These are phyloP conservation scores for Aphodius granarius DNA, from an alignment of 2,888 invertebrate species.

Conservation along the genomic window DNA sequence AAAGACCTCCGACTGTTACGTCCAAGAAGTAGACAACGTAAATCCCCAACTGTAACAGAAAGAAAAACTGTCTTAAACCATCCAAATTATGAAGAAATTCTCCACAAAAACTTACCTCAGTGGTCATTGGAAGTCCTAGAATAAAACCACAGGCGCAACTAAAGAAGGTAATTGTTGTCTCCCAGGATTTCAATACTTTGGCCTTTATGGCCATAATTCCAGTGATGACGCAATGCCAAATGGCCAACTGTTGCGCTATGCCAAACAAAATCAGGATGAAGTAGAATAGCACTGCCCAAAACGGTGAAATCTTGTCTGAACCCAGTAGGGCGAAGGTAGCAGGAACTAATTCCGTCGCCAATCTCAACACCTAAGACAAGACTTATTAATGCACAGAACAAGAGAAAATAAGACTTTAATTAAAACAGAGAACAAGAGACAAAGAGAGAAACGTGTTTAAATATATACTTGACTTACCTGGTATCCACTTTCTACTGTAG, in stretches of 20 bases:
- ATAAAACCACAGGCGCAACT: conserved; percentile 82
- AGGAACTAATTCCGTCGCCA: conserved; percentile 89
- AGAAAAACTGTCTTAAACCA: conserved; percentile 4
- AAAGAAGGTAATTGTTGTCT: conserved; percentile 80
- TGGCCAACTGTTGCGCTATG: conserved; percentile 83
- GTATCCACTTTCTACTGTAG: conserved; percentile 71
- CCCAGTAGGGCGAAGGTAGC: conserved; percentile 79
- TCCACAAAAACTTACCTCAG: conserved; percentile 67
- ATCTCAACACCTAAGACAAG: conserved; percentile 63
- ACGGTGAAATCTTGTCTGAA: conserved; percentile 75
- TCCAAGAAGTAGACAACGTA: conserved; percentile 83
- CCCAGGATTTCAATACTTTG: conserved; percentile 73
- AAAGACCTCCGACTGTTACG: conserved; percentile 79
- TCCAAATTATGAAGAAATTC: neutral
- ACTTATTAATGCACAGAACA: neutral
- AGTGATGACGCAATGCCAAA: conserved; percentile 90
- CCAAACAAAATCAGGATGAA: conserved; percentile 84
- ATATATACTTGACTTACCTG: conserved; percentile 59
- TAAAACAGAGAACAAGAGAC: too few species aligned
- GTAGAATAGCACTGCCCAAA: conserved; percentile 88
- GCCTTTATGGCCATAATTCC: conserved; percentile 80
- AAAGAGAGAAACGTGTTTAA: too few species aligned
- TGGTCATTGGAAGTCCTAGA: conserved; percentile 82
- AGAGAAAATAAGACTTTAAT: neutral
- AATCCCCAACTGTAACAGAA: conserved; percentile 67